Percentiles rank a stretch among this genome's conserved stretches.
These are phyloP conservation scores for Coilia nasus DNA, from an alignment of 2,797 vertebrate genomes.

Conservation along the genomic window DNA sequence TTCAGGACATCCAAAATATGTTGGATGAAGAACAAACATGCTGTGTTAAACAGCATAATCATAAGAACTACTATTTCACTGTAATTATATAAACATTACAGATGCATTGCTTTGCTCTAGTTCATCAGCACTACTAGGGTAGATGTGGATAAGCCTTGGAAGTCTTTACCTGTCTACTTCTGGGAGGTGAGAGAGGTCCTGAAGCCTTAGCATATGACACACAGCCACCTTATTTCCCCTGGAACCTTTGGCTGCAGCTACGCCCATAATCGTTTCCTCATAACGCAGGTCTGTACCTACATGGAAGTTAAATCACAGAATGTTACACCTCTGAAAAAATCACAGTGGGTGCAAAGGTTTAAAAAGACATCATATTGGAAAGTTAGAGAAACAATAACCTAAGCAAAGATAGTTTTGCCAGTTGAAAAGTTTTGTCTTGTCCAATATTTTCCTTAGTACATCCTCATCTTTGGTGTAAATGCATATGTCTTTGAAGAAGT, in stretches of 20 bases:
- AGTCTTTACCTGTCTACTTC: constrained; percentile 35
- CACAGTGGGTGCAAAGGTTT: background rate
- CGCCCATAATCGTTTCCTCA: constrained; percentile 28
- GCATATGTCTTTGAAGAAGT: constrained; percentile 40
- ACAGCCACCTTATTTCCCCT: background rate
- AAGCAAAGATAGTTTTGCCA: constrained; percentile 45
- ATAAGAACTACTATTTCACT: background rate
- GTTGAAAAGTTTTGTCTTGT: constrained; percentile 41
- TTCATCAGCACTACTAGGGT: background rate
- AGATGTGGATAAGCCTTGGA: background rate
- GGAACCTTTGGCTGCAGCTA: constrained; percentile 35
- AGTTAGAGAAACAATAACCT: constrained; percentile 26
- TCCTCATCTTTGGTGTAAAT: constrained; percentile 45
- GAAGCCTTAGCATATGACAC: constrained; percentile 40
- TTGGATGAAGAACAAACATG: background rate
- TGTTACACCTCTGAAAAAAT: background rate
- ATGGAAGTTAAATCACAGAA: background rate
- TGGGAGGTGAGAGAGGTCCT: constrained; percentile 36
- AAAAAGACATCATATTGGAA: background rate
- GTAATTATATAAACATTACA: background rate
- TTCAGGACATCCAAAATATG: no score
- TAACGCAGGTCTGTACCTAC: constrained; percentile 45
- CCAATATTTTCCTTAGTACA: constrained; percentile 35
- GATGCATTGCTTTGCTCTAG: background rate
- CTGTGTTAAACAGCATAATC: background rate